Evolutionary conservation across 2,888 invertebrate species (phyloP).

Genomic region (Ophioninae sp.): DNA sequence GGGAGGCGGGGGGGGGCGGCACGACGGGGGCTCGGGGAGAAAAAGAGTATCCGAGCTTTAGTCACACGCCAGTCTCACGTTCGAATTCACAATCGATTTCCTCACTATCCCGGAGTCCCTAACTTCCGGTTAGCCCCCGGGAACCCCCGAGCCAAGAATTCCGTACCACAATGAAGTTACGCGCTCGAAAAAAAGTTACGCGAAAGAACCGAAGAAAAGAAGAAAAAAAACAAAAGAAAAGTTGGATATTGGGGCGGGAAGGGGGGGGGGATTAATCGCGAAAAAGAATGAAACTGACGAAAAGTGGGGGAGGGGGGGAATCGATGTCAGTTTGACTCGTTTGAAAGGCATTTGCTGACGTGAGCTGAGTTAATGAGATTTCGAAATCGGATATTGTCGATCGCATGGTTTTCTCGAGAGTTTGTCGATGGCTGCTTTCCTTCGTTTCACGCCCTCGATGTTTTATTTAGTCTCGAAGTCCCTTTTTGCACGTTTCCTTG

Average conservation of each 20-base stretch:
- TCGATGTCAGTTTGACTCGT: background rate
- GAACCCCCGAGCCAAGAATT: constrained; percentile 18
- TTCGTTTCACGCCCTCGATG: background rate
- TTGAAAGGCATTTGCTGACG: background rate
- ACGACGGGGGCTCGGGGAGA: constrained; percentile 5
- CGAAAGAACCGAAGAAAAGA: background rate
- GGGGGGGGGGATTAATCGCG: background rate
- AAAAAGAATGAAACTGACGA: background rate
- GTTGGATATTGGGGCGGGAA: background rate
- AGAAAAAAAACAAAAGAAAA: background rate
- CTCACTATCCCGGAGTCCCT: background rate
- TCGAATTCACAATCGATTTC: constrained; percentile 33
- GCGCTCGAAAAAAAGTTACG: background rate
- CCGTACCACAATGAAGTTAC: constrained; percentile 16
- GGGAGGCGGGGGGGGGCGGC: constrained; percentile 6
- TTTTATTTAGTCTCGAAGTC: background rate
- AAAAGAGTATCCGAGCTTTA: constrained; percentile 17
- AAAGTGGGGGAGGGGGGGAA: background rate
- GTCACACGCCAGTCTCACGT: constrained; percentile 41
- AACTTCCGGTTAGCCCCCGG: constrained; percentile 39
- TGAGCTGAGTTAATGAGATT: background rate
- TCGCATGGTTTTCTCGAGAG: background rate
- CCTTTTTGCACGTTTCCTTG: background rate
- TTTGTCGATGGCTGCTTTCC: background rate
- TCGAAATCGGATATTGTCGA: constrained; percentile 7